A percentile compares a stretch with the other conserved stretches of the same genome.
Evolutionary conservation across 2,113 vertebrate genomes (phyloP).

Genomic region (Sakesphorus luctuosus): DNA sequence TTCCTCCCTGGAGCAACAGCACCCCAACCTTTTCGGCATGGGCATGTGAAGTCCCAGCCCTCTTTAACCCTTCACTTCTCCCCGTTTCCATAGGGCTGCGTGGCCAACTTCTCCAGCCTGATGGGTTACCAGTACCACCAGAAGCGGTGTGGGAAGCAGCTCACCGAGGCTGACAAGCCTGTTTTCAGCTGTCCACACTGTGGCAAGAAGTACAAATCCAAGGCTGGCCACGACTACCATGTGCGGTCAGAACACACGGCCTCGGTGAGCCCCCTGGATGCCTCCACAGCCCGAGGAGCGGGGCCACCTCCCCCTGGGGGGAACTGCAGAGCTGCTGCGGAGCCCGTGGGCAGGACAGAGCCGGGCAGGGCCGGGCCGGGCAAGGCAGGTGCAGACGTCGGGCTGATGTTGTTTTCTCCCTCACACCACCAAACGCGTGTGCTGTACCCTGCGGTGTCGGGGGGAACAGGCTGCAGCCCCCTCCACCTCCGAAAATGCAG

Average conservation of each 20-base stretch:
- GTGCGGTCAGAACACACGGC: slow-evolving; percentile 86
- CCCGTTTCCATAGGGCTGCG: slow-evolving; percentile 81
- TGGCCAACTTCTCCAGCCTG: slow-evolving; percentile 92
- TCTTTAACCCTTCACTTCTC: slow-evolving; percentile 16
- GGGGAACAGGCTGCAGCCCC: background rate
- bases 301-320: background rate
- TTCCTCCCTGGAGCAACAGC: rapidly evolving
- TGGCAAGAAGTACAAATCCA: slow-evolving; percentile 91
- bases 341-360: slow-evolving; percentile 55
- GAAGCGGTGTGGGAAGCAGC: slow-evolving; percentile 90
- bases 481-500: background rate
- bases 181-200: slow-evolving; percentile 90
- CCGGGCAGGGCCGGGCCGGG: slow-evolving; percentile 30
- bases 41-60: rapidly evolving
- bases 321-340: slow-evolving; percentile 44
- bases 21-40: rapidly evolving
- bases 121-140: slow-evolving; percentile 98
- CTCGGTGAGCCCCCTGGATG: slow-evolving; percentile 41
- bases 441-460: rapidly evolving
- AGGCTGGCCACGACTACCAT: slow-evolving; percentile 92
- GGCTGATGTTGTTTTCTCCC: background rate
- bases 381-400: slow-evolving; percentile 63
- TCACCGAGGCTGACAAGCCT: slow-evolving; percentile 84
- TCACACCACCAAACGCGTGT: rapidly evolving
- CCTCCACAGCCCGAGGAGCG: slow-evolving; percentile 16